Evolutionary conservation across 1,140 invertebrate species (phyloP).

Genomic region (Zaprionus gabonicus): DNA sequence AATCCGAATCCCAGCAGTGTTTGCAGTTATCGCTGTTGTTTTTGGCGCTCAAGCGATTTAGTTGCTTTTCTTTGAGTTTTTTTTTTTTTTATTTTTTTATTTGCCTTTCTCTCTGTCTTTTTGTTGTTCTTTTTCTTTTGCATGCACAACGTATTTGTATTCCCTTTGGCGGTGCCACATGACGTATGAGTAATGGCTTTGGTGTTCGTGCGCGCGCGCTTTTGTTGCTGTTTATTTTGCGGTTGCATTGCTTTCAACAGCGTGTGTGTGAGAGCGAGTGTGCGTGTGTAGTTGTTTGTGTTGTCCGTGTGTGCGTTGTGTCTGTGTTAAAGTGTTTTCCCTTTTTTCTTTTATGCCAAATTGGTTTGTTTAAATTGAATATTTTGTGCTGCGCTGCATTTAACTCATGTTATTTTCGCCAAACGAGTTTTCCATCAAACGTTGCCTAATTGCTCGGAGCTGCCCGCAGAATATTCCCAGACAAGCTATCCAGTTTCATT

Average conservation of each 20-base stretch:
- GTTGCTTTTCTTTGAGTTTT: slow-evolving; percentile 27
- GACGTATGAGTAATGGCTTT: slow-evolving; percentile 81
- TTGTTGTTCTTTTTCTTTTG: slow-evolving; percentile 40
- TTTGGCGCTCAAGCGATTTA: slow-evolving; percentile 61
- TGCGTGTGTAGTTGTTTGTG: slow-evolving; percentile 1
- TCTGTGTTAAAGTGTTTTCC: slow-evolving; percentile 18
- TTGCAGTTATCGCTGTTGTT: slow-evolving; percentile 49
- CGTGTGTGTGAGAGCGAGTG: slow-evolving; percentile 23
- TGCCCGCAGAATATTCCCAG: background rate
- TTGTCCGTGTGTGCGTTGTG: slow-evolving; percentile 2
- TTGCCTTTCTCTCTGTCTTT: background rate
- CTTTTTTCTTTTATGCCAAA: slow-evolving; percentile 59
- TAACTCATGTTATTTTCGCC: background rate
- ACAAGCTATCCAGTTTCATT: background rate
- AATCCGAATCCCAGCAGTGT: slow-evolving; percentile 27
- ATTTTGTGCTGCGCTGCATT: slow-evolving; percentile 38
- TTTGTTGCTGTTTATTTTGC: slow-evolving; percentile 69
- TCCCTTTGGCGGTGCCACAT: slow-evolving; percentile 68
- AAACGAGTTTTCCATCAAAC: background rate
- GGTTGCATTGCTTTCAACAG: slow-evolving; percentile 65
- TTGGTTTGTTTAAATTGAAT: slow-evolving; percentile 80
- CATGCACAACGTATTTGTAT: slow-evolving; percentile 72
- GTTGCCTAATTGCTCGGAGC: background rate
- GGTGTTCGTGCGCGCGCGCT: slow-evolving; percentile 27
- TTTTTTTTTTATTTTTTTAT: slow-evolving; percentile 14